Percentiles rank a stretch among this genome's conserved stretches.
Conservation (phyloP, 2,797 vertebrate species). For the Hoplostethus mediterraneus region DNA sequence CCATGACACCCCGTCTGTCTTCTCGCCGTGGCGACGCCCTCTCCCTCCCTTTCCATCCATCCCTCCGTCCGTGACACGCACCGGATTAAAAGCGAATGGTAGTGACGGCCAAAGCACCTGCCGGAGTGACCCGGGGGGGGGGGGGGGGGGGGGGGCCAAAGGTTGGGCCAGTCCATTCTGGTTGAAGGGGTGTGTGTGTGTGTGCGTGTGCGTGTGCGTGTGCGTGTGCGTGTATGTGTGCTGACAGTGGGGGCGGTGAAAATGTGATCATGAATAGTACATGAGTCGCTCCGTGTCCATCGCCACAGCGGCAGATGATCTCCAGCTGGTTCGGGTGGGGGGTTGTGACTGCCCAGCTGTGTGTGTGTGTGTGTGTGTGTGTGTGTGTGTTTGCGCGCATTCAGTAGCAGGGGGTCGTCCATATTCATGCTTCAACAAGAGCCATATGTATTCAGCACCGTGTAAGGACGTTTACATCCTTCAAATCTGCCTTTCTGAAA, state of each 20-base stretch:
- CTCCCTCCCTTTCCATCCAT: background rate
- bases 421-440: constrained; percentile 70
- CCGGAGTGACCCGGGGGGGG: constrained; percentile 26
- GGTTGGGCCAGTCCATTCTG: constrained; percentile 42
- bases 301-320: constrained; percentile 63
- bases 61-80: constrained; percentile 5
- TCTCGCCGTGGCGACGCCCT: too few species aligned
- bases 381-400: constrained; percentile 12
- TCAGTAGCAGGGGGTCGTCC: constrained; percentile 37
- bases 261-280: constrained; percentile 89
- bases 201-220: constrained; percentile 2
- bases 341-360: background rate
- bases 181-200: constrained; percentile 17
- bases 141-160: constrained; percentile 37
- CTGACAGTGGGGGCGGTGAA: constrained; percentile 26
- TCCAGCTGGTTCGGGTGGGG: constrained; percentile 64
- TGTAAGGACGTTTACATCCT: constrained; percentile 63
- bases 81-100: constrained; percentile 27
- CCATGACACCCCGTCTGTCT: too few species aligned
- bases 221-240: background rate
- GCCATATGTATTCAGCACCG: constrained; percentile 66
- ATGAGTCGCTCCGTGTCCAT: constrained; percentile 76
- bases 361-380: constrained; percentile 20
- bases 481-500: constrained; percentile 55
- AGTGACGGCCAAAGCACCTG: constrained; percentile 37